Base-by-base conservation (phyloP, 2,113 vertebrate genomes). In the Hucho hucho region DNA sequence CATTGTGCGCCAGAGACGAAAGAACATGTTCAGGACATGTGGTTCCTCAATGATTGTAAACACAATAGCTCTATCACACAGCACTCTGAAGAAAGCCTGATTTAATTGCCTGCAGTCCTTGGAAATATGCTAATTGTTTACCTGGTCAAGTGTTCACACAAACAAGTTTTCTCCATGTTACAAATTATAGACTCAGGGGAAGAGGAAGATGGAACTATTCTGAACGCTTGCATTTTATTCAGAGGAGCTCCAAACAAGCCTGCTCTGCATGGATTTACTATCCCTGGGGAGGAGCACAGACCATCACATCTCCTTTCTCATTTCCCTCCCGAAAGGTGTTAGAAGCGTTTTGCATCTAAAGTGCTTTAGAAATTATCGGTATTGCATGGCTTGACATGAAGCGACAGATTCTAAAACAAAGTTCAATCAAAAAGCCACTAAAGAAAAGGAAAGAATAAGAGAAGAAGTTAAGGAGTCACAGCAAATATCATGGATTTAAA, bases 271-370 rank as follows among this genome's bases (percentile, higher is more conserved):
- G 75, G 81, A 81, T 84, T 81, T 78, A 79, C 67, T 64, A 69
- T 78, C 80, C 75, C 77, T 43, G 59, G 65, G 70, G 77, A 81
- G 72, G 53, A 49, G 67, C 79, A 80, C 64, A 76, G 73, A 81
- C 74, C 72, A 74, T 79, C 81, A 71, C 72, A 77, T 84, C 75
- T 76, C 72, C 69, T 84, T 83, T 84, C 75, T 84, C 70, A 78
- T 83, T 83, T 84, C 77, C 78, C 63, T 72, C 69, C 58, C 47
- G 13, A 82, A 84, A 79, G 83, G 80, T 83, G 80, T 82, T 84
- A 77, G 72, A 68, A 83, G 78, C 75, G 72, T 77, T 88, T 86
- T 86, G 82, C 81, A 87, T 90, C 72, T 79, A 81, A 90, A 86
- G 80, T 84, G 69, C 66, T 64, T 47, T 43, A 26, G 59, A 89